Evolutionary conservation across 2,888 invertebrate species (phyloP).

Genomic region (Prenolepis imparis): DNA sequence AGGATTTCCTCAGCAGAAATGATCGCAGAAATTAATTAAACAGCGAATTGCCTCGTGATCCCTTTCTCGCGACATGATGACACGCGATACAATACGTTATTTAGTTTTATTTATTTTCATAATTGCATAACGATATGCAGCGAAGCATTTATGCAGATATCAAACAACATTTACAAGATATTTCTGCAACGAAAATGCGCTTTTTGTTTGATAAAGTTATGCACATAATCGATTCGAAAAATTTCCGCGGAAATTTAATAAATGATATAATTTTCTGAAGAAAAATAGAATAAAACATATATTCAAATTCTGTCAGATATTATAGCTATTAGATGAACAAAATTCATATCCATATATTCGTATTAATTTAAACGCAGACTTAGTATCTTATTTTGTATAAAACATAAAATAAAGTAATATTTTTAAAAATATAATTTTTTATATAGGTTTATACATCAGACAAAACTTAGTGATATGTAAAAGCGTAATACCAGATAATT

Average conservation of each 20-base stretch:
- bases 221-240: slow-evolving; percentile 3
- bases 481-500: neutral
- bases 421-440: neutral
- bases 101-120: slow-evolving; percentile 6
- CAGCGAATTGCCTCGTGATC: slow-evolving; percentile 47
- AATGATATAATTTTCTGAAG: slow-evolving; percentile 9
- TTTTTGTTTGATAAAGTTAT: slow-evolving; percentile 20
- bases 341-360: slow-evolving; percentile 2
- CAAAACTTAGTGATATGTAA: neutral
- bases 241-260: slow-evolving; percentile 25
- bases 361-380: neutral
- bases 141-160: slow-evolving; percentile 30
- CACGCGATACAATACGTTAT: slow-evolving; percentile 55
- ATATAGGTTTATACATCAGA: neutral
- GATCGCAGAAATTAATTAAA: slow-evolving; percentile 5
- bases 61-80: slow-evolving; percentile 23
- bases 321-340: slow-evolving; percentile 22
- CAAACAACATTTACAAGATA: slow-evolving; percentile 8
- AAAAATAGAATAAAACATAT: slow-evolving; percentile 5
- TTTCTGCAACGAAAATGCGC: neutral
- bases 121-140: slow-evolving; percentile 55
- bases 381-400: neutral
- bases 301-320: neutral
- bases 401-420: neutral
- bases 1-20: neutral